Conservation (phyloP, 2,888 invertebrate genomes). For the Metopia argyrocephala region DNA sequence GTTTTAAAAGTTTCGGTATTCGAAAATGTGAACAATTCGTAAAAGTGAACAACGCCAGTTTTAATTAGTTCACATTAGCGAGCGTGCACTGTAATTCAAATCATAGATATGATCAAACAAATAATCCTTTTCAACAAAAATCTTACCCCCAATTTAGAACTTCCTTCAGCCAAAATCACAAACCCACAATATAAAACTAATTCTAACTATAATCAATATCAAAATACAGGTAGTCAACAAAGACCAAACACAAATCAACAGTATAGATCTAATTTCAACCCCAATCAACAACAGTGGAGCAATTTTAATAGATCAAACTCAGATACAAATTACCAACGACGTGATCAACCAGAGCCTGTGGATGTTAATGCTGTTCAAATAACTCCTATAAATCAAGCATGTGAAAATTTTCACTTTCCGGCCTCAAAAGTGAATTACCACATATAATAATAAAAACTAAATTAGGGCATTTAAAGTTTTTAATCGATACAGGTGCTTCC, state of each 20-base stretch:
- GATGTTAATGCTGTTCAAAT: slow-evolving; percentile 44
- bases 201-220: slow-evolving; percentile 16
- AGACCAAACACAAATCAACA: slow-evolving; percentile 15
- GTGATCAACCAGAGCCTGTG: slow-evolving; percentile 51
- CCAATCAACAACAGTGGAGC: slow-evolving; percentile 15
- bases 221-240: slow-evolving; percentile 22
- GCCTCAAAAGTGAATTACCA: slow-evolving; percentile 52
- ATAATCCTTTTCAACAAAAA: background rate
- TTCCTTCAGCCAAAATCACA: slow-evolving; percentile 2
- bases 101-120: slow-evolving; percentile 1
- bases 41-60: too few relatives aligned
- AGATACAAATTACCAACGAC: slow-evolving; percentile 34
- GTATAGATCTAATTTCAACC: background rate
- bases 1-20: too few relatives aligned
- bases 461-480: slow-evolving; percentile 32
- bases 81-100: too few relatives aligned
- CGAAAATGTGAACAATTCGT: too few relatives aligned
- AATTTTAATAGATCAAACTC: background rate
- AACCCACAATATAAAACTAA: slow-evolving; percentile 63
- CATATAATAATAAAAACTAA: slow-evolving; percentile 52
- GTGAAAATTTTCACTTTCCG: slow-evolving; percentile 14
- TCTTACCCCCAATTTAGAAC: slow-evolving; percentile 65
- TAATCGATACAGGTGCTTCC: slow-evolving; percentile 56
- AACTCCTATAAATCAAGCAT: slow-evolving; percentile 1
- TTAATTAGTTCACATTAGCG: too few relatives aligned